Base-by-base conservation (phyloP, 2,888 invertebrate species). In the Ormia ochracea region DNA sequence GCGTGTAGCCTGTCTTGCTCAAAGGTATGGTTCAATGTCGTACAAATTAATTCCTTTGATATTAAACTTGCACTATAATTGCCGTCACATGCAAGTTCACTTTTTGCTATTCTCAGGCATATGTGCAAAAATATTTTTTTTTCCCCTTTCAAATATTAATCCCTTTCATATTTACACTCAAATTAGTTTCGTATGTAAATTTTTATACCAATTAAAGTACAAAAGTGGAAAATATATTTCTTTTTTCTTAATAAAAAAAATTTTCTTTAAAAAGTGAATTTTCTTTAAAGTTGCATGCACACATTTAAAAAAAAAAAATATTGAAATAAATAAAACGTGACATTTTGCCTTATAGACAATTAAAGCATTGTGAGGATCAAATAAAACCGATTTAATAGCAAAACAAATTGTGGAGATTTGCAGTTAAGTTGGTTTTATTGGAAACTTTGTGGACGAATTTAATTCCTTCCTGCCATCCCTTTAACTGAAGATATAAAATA, bases 181-280 rank as follows among this genome's bases (percentile, higher is more conserved):
- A 69, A 38, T 63, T 38, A 45, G 52, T 54, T 76, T 38, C 10
- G n/a, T 59, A 33, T 52, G 50, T 50, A 21, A 28, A 36, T 43
- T 21, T 59, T 69, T 61, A 7, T 72, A 80, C 70, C 56, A 80
- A 80, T 80, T 80, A 80, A 61, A 61, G 54, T 54, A 80, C 75
- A 80, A 80, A 80, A 68, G 70, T 80, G 75, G 17, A 75, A 80
- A 76, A 56, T 63, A 61, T 21, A 21, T n/a, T n/a, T 41, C 33
- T 66, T 54, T 50, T 36, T 48, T 80, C 31, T 19, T 52, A 45
- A 33, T 66, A 43, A 48, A 68, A 78, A n/a, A n/a, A n/a, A n/a
- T n/a, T n/a, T n/a, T n/a, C n/a, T n/a, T 50, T 65, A 59, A 69
- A 74, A 38, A 48, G 38, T 54, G 10, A 12, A 36, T 14, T 23